Conservation (phyloP, 2,888 invertebrate genomes). For the Brachypterus glaber region DNA sequence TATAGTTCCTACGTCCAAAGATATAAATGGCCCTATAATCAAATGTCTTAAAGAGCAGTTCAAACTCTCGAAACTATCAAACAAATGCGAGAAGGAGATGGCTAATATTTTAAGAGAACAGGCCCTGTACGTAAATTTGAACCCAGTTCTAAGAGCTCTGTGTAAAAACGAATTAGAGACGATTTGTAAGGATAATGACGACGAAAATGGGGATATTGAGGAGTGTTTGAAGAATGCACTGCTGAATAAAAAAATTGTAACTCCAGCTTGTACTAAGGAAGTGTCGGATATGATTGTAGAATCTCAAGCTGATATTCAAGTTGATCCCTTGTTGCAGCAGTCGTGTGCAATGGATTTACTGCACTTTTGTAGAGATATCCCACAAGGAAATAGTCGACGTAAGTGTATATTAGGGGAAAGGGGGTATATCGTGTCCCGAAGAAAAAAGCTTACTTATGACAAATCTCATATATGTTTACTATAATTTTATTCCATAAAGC, state of each 20-base stretch:
- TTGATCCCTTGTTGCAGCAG: slow-evolving; percentile 82
- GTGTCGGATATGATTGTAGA: slow-evolving; percentile 84
- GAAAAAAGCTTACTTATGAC: too few relatives aligned
- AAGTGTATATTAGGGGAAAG: slow-evolving; percentile 42
- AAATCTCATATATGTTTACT: too few relatives aligned
- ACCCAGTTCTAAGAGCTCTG: slow-evolving; percentile 74
- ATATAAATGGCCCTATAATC: slow-evolving; percentile 75
- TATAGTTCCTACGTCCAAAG: slow-evolving; percentile 39
- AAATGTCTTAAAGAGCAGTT: slow-evolving; percentile 76
- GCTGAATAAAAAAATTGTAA: slow-evolving; percentile 61
- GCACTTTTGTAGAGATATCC: slow-evolving; percentile 68
- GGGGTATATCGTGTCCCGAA: too few relatives aligned
- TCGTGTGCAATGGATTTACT: slow-evolving; percentile 80
- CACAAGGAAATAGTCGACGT: slow-evolving; percentile 88
- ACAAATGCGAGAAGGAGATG: slow-evolving; percentile 75
- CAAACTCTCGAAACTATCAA: slow-evolving; percentile 60
- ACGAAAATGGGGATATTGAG: slow-evolving; percentile 55
- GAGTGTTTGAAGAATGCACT: slow-evolving; percentile 87
- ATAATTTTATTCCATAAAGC: too few relatives aligned
- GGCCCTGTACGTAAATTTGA: slow-evolving; percentile 82
- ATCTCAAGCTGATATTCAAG: slow-evolving; percentile 87
- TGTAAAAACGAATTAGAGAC: slow-evolving; percentile 67
- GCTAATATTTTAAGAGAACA: slow-evolving; percentile 74
- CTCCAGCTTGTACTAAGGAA: slow-evolving; percentile 69
- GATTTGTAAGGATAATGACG: slow-evolving; percentile 48